Base-by-base conservation (phyloP, 1,140 invertebrate species). In the Carcinoscorpius rotundicauda region DNA sequence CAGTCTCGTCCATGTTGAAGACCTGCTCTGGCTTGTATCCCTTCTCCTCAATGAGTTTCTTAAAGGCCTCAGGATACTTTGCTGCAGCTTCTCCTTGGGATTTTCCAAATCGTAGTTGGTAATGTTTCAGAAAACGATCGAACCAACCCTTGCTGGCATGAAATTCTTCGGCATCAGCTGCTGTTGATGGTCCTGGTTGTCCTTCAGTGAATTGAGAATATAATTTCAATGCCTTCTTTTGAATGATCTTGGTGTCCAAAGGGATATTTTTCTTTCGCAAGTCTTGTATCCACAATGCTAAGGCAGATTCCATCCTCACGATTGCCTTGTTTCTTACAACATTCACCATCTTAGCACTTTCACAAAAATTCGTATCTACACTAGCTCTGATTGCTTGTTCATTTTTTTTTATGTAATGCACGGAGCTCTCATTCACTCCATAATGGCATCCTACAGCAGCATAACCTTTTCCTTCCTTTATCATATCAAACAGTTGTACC, bases 121-220 rank as follows among this genome's bases (percentile, higher is more conserved):
- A 65, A 62, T 72, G 68, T 29, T 71, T 68, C 69, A 74, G 74
- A 69, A 78, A 79, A 49, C 71, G 68, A 29, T 73, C 64, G 69
- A 77, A 78, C 74, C 75, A 78, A 62, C 77, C 73, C 62, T 69
- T 64, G 70, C 73, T 76, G 6, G 73, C 74, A 51, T 61, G 49
- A 68, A 75, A 76, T 9, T 9, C n/a, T n/a, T n/a, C n/a, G n/a
- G n/a, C n/a, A n/a, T n/a, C n/a, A n/a, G n/a, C n/a, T n/a, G n/a
- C n/a, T n/a, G n/a, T n/a, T n/a, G n/a, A n/a, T n/a, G n/a, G n/a
- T n/a, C n/a, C n/a, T n/a, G n/a, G n/a, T n/a, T n/a, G n/a, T n/a
- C n/a, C n/a, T n/a, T n/a, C n/a, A n/a, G n/a, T n/a, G n/a, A n/a
- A n/a, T n/a, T n/a, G n/a, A n/a, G n/a, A n/a, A n/a, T n/a, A n/a